Base-by-base conservation (phyloP, 2,888 invertebrate species). In the Cacoxenus indagator region DNA sequence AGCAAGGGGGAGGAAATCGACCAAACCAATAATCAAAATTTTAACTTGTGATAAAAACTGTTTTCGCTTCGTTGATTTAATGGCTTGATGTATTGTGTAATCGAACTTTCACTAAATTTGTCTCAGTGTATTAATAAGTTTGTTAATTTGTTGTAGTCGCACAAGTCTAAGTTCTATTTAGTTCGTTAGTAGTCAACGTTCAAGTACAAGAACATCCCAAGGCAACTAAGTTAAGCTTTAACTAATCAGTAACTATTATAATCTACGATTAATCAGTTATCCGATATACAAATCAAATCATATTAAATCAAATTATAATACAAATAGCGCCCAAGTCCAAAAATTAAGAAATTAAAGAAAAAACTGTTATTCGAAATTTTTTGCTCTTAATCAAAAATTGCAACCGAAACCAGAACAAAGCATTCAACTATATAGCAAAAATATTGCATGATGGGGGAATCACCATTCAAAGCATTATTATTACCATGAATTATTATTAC, bases 21-120 rank as follows among this genome's bases (percentile, higher is more conserved):
- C 83, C 85, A 84, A 85, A 81, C n/a, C 85, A 82, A 83, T 83
- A 85, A 85, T 85, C 86, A 85, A 85, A 85, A 85, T 82, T 85
- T 83, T 83, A 82, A 84, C 83, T 83, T 85, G 85, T 85, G 85
- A 85, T 85, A 81, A 77, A n/a, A n/a, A 74, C 70, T 67, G 72
- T 75, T 78, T 77, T 74, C 77, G 64, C 67, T 73, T 75, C 70
- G 70, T 75, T 78, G 69, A 64, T 72, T 73, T 26, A n/a, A 69
- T 73, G 74, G 72, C 70, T 74, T 75, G 69, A 67, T 48, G 48
- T 72, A 71, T 76, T 77, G 37, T 51, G 22, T 51, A 51, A 19
- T 19, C 48, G n/a, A 19, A 48, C 48, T 48, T 48, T 19, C 48
- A 75, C 77, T 76, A 73, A 71, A 73, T 72, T 76, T 76, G 55